Conservation (phyloP, 1,140 invertebrate species). For the Aplysia californica region DNA sequence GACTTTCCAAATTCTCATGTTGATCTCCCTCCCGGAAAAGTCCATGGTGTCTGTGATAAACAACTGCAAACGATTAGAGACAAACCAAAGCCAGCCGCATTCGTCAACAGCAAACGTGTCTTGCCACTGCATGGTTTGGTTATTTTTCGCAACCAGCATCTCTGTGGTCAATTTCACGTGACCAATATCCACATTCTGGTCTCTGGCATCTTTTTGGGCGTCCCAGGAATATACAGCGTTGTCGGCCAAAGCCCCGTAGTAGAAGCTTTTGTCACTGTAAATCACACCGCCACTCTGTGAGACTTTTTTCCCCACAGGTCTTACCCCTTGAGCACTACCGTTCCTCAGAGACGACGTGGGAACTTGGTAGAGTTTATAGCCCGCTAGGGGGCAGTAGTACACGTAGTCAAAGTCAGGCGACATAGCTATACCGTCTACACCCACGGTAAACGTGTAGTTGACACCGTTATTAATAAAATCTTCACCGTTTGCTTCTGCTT, state of each 20-base stretch:
- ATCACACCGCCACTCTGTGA: too few species aligned
- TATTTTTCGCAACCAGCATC: not conserved
- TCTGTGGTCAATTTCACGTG: not conserved
- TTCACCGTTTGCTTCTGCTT: too few species aligned
- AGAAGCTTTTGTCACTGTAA: not conserved
- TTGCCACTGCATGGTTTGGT: constrained; percentile 3
- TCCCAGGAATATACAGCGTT: constrained; percentile 8
- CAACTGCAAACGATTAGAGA: constrained; percentile 8
- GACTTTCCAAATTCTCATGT: not conserved
- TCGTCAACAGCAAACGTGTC: constrained; percentile 7
- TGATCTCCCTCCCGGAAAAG: not conserved
- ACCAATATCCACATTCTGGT: not conserved
- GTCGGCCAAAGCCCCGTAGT: not conserved
- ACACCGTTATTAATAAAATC: too few species aligned
- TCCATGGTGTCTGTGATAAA: not conserved
- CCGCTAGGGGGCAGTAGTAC: too few species aligned
- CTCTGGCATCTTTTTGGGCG: not conserved
- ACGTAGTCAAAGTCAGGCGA: too few species aligned
- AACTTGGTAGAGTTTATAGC: too few species aligned
- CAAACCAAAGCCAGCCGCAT: constrained; percentile 16
- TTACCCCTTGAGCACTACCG: too few species aligned
- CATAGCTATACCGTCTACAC: too few species aligned
- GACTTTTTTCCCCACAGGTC: too few species aligned
- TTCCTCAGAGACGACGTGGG: too few species aligned
- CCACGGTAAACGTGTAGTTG: not conserved